Base-by-base conservation (phyloP, 2,113 vertebrate species). In the Nipponia nippon region DNA sequence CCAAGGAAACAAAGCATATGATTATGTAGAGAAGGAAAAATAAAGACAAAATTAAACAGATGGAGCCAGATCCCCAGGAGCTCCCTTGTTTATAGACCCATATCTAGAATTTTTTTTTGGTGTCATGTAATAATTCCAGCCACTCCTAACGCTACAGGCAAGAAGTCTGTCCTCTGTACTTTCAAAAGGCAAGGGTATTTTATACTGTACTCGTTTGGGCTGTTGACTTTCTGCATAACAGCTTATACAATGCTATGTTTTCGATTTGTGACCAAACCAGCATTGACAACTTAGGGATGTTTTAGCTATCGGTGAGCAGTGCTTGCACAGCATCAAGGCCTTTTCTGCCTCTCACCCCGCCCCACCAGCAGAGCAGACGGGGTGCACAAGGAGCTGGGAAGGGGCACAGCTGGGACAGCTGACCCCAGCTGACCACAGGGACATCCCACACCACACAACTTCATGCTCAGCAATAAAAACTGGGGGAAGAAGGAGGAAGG, bases 331-430 rank as follows among this genome's bases (percentile, higher is more conserved):
- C 7, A 0, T 6, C 44, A 65, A 30, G 4, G 9, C 15, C 50
- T 72, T 72, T 27, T 40, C 27, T 66, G 38, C 30, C 44, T 66
- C 72, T 89, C 44, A 32, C 17, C 9, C 4, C 6, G 5, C 29
- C 46, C 38, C 2, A 2, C 10, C 65, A 89, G 46, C 0, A 11
- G 0, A 83, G 59, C 1, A 52, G 52, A 29, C 29, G 14, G 38
- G 17, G 9, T n/a, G 20, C 58, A 53, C 10, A 30, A 56, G 36
- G 44, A 25, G 12, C 1, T 42, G 38, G 13, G 25, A 78, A 25
- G 16, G 16, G 21, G n/a, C 71, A 59, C 27, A 59, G 44, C 16
- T 3, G 3, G 29, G 34, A 58, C 32, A 83, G 27, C 25, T 79
- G 52, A 36, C 6, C 21, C 21, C 25, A 20, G 2, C 34, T 79